Evolutionary conservation across 1,140 invertebrate genomes (phyloP).

Genomic region (Gonatopus flavifemur): DNA sequence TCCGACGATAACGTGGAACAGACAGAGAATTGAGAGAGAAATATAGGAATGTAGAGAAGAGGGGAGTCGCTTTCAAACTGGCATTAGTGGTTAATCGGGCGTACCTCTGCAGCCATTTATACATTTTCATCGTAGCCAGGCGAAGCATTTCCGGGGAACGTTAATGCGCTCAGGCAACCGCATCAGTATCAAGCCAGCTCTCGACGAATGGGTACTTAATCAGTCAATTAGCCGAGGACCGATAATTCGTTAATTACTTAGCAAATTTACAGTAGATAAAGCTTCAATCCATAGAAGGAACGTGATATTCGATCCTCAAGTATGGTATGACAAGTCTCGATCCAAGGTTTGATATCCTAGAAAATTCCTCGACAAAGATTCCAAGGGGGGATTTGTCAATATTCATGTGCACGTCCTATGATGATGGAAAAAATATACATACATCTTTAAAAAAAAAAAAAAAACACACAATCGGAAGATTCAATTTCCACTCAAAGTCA

Average conservation of each 20-base stretch:
- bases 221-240: constrained; percentile 40
- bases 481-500: too few relatives aligned
- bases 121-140: constrained; percentile 5
- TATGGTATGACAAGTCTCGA: neutral
- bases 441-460: too few relatives aligned
- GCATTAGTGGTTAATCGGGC: too few relatives aligned
- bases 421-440: too few relatives aligned
- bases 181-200: constrained; percentile 40
- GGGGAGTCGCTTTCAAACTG: too few relatives aligned
- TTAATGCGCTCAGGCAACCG: constrained; percentile 25
- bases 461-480: too few relatives aligned
- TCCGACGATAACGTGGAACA: too few relatives aligned
- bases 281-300: constrained; percentile 3
- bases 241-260: constrained; percentile 45
- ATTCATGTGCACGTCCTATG: too few relatives aligned
- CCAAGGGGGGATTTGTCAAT: too few relatives aligned
- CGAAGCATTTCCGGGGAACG: constrained; percentile 15
- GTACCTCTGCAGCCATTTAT: neutral
- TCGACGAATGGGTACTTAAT: constrained; percentile 42
- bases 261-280: constrained; percentile 28
- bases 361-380: neutral
- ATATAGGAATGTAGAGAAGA: too few relatives aligned
- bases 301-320: neutral
- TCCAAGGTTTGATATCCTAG: neutral
- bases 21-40: too few relatives aligned